Percentiles rank a stretch among this genome's conserved stretches.
These are phyloP conservation scores for Spongilla lacustris DNA, from an alignment of 37 sponge, comb jelly and placozoan species.

Conservation along the genomic window DNA sequence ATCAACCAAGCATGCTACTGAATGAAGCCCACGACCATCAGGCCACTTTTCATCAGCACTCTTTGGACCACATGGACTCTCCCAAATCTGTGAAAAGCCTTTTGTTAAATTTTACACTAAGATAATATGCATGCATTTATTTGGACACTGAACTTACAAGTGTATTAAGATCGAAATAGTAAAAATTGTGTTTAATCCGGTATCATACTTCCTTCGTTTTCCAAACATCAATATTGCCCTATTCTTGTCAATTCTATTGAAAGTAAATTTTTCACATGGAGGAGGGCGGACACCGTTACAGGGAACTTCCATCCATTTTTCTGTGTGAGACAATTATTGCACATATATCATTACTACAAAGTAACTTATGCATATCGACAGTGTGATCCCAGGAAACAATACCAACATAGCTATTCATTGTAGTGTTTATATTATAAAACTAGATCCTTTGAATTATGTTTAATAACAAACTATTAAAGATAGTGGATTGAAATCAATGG, in stretches of 20 bases:
- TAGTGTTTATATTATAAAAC: too few species aligned
- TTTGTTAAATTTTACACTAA: background rate
- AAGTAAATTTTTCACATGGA: constrained; percentile 14
- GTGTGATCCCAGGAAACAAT: too few species aligned
- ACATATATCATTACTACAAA: background rate
- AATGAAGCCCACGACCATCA: constrained; percentile 12
- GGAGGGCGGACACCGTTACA: constrained; percentile 5
- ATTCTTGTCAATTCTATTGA: constrained; percentile 1
- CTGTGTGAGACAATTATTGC: background rate
- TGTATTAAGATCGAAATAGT: background rate
- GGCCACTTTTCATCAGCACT: background rate
- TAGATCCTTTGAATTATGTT: too few species aligned
- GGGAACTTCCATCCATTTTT: background rate
- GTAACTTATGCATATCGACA: too few species aligned
- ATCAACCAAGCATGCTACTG: constrained; percentile 5
- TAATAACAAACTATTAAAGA: too few species aligned
- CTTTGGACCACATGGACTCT: background rate
- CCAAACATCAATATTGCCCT: constrained; percentile 14
- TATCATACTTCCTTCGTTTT: constrained; percentile 13
- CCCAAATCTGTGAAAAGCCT: background rate
- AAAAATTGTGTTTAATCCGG: background rate
- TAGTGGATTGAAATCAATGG: too few species aligned
- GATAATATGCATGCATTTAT: background rate
- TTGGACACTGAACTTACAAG: background rate
- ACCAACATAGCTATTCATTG: too few species aligned